Evolutionary conservation across 2,797 vertebrate genomes (phyloP).

Genomic region (Crax fasciolata): DNA sequence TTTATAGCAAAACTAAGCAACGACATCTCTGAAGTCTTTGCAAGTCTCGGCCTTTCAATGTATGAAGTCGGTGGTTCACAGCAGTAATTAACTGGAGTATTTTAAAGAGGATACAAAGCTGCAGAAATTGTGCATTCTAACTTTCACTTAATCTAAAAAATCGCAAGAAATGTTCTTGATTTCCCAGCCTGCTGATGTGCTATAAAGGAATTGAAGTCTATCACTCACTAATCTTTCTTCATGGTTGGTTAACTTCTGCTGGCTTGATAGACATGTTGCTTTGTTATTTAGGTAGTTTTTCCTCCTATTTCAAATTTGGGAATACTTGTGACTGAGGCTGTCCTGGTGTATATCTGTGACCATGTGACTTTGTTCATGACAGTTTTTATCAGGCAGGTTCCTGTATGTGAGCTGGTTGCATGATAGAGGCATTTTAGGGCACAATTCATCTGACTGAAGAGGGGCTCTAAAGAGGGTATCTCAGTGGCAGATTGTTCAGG

Average conservation of each 20-base stretch:
- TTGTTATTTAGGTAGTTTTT: neutral
- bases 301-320: neutral
- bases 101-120: neutral
- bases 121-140: neutral
- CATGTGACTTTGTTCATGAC: neutral
- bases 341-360: neutral
- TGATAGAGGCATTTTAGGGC: neutral
- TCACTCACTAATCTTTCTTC: neutral
- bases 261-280: neutral
- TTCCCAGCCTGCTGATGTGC: slow-evolving; percentile 17
- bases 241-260: neutral
- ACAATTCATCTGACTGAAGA: neutral
- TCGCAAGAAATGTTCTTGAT: neutral
- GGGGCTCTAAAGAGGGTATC: neutral
- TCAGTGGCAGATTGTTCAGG: neutral
- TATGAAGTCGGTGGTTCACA: neutral
- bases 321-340: neutral
- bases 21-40: neutral
- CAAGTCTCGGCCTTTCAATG: neutral
- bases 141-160: slow-evolving; percentile 4
- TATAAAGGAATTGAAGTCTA: neutral
- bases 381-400: neutral
- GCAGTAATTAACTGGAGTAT: neutral
- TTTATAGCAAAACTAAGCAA: neutral
- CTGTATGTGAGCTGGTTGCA: too few relatives aligned